These are phyloP conservation scores for Gastrophryne carolinensis DNA, from an alignment of 2,797 vertebrate genomes.

Conservation along the genomic window DNA sequence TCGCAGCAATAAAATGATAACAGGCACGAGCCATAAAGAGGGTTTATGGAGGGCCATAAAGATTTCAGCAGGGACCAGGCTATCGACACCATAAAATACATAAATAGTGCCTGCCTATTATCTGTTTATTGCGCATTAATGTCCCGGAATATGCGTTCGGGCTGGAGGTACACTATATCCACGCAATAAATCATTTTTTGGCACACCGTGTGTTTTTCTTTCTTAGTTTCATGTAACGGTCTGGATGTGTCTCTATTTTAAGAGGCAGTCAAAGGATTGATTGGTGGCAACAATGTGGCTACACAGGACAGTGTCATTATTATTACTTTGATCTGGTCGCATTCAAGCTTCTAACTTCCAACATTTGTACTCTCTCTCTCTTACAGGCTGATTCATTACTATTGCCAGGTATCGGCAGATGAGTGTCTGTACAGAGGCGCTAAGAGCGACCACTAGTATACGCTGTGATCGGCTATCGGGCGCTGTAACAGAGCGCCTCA, in stretches of 20 bases:
- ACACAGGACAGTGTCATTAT: not conserved
- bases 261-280: slow-evolving; percentile 2
- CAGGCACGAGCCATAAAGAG: slow-evolving; percentile 26
- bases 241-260: not conserved
- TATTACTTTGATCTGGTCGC: no score
- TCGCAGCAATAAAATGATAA: slow-evolving; percentile 32
- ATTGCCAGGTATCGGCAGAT: no score
- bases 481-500: no score
- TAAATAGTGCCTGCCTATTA: slow-evolving; percentile 44
- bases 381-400: no score
- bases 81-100: slow-evolving; percentile 28
- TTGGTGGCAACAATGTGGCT: not conserved
- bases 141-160: slow-evolving; percentile 4
- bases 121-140: slow-evolving; percentile 35
- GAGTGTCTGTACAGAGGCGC: no score
- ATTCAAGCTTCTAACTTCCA: no score
- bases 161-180: slow-evolving; percentile 23
- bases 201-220: slow-evolving; percentile 10
- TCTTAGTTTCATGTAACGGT: not conserved
- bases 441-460: no score
- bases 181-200: slow-evolving; percentile 36
- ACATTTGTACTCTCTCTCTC: no score
- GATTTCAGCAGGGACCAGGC: slow-evolving; percentile 31
- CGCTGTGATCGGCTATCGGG: no score
- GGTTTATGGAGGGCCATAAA: slow-evolving; percentile 38